Conservation (phyloP, 2,113 vertebrate genomes). For the Chionodraco myersi region DNA sequence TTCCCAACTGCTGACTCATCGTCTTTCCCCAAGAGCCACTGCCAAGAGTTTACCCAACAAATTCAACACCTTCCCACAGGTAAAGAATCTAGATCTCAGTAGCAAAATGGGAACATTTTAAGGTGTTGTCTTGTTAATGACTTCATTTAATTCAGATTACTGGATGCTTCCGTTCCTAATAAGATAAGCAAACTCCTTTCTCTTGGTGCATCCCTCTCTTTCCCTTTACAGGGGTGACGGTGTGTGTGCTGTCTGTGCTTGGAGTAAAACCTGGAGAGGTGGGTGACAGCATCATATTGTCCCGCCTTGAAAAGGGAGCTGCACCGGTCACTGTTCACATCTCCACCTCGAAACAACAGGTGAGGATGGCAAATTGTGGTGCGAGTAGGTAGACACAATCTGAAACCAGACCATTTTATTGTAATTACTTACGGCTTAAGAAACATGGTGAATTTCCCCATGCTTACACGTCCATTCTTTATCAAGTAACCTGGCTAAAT, state of each 20-base stretch:
- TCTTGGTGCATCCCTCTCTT: background rate
- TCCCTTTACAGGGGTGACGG: constrained; percentile 82
- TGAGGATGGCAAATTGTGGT: constrained; percentile 60
- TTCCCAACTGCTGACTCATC: constrained; percentile 78
- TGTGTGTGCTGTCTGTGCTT: constrained; percentile 87
- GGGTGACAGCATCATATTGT: constrained; percentile 86
- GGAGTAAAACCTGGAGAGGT: constrained; percentile 77
- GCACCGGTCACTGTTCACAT: constrained; percentile 87
- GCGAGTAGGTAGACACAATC: background rate
- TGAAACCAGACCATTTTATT: background rate
- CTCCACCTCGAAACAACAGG: constrained; percentile 81
- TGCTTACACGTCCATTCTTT: background rate
- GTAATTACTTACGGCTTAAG: background rate
- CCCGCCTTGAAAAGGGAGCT: constrained; percentile 84
- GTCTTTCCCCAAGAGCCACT: constrained; percentile 73
- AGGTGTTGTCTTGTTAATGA: background rate
- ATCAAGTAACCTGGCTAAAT: background rate
- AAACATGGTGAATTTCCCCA: background rate
- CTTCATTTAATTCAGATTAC: background rate
- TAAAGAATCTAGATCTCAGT: constrained; percentile 46
- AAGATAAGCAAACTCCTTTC: background rate
- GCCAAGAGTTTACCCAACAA: constrained; percentile 79
- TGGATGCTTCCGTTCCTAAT: background rate
- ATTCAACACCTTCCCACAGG: constrained; percentile 86
- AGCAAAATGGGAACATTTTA: background rate